Base-by-base conservation (phyloP, 2,888 invertebrate genomes). In the Cylloceria caligata region DNA sequence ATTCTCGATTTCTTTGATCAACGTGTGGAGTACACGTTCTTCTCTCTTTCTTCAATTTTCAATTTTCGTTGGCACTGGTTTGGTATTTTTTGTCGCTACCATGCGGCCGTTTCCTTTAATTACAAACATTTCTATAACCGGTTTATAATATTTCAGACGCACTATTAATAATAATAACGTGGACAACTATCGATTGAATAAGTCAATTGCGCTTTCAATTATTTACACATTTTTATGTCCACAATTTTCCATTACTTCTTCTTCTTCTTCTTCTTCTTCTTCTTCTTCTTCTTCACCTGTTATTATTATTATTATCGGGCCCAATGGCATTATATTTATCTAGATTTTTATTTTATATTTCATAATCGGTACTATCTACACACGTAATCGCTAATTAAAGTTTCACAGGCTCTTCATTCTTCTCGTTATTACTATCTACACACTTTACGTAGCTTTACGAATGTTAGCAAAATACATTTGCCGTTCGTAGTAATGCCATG, bases 381-480 rank as follows among this genome's bases (percentile, higher is more conserved):
- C 68, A 69, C 45, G 30, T 65, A 62, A 60, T 72, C 27, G 55
- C 74, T 73, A 69, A 81, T 73, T 52, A 64, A 69, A 62, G 71
- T 55, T 34, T 79, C 72, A 68, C 52, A 45, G 69, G 65, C 74
- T 49, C 52, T 13, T 47, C n/a, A 49, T 57, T 19, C 24, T 78
- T 16, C n/a, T 77, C 47, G 65, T 78, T 47, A n/a, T 78, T 39
- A 47, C 42, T 81, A 85, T 80, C 83, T 80, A 75, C 71, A 79
- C 77, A 84, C 67, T 60, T 84, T 73, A 71, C 55, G 83, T 80
- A 47, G 19, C 36, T 60, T 72, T 6, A 30, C 49, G 24, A 49
- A 57, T 36, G 11, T 64, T 45, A 34, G 68, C 27, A 62, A 68
- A 68, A 68, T 76, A 36, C 19, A 24, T 47, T 68, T 49, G 24